These are phyloP conservation scores for Platycercus adscitus DNA, from an alignment of 2,113 vertebrate species.

Conservation along the genomic window DNA sequence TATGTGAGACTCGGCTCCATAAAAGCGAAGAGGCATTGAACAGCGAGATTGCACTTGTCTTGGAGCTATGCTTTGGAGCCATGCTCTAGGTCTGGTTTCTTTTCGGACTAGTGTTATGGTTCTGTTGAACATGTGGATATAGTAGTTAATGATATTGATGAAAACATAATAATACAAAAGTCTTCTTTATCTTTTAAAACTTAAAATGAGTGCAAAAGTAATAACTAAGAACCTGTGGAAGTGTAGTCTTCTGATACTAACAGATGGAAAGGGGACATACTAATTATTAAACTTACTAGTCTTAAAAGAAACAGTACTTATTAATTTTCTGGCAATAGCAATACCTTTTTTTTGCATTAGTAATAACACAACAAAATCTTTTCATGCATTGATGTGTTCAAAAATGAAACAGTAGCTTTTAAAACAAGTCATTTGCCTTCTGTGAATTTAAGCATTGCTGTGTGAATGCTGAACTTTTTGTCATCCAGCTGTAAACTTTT, in stretches of 20 bases:
- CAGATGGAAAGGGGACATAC: not conserved
- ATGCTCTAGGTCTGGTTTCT: not conserved
- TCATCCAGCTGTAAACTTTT: not conserved
- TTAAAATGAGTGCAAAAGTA: not conserved
- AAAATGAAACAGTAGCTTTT: not conserved
- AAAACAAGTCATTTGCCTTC: not conserved
- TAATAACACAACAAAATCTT: not conserved
- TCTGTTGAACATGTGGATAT: not conserved
- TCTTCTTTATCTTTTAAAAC: not conserved
- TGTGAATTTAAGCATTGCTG: not conserved
- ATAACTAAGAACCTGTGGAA: not conserved
- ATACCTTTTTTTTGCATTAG: not conserved
- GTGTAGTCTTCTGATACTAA: not conserved
- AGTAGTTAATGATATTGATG: not conserved
- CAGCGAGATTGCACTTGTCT: not conserved
- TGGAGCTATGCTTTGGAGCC: not conserved
- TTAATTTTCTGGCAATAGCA: not conserved
- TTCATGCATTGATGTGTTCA: fast-evolving
- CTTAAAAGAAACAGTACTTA: not conserved
- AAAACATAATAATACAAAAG: not conserved
- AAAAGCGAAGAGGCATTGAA: not conserved
- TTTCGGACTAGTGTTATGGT: not conserved
- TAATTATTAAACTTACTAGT: not conserved
- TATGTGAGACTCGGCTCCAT: fast-evolving
- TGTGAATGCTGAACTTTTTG: not conserved